Evolutionary conservation across 2,888 invertebrate species (phyloP).

Genomic region (Gastracanthus pulcherrimus): DNA sequence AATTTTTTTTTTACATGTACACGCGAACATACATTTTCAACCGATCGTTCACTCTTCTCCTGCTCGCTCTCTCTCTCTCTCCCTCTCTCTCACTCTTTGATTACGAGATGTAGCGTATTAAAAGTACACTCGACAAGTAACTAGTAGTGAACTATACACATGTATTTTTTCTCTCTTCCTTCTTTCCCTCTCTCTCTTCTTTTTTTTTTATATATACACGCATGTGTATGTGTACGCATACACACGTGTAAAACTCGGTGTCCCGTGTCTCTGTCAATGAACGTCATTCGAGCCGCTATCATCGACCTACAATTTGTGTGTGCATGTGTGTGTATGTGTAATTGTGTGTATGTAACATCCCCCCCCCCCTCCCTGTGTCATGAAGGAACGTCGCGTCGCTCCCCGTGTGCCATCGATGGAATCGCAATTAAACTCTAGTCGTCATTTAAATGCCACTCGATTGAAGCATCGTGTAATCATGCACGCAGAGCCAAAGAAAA

Average conservation of each 20-base stretch:
- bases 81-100: constrained; percentile 51
- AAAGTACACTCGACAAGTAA: constrained; percentile 59
- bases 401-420: constrained; percentile 3
- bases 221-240: constrained; percentile 49
- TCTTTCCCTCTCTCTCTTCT: too few relatives aligned
- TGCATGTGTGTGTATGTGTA: too few relatives aligned
- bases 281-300: too few relatives aligned
- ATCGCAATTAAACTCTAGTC: constrained; percentile 26
- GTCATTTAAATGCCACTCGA: constrained; percentile 44
- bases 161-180: constrained; percentile 50
- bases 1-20: constrained; percentile 59
- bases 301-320: too few relatives aligned
- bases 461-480: too few relatives aligned
- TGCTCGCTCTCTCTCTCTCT: too few relatives aligned
- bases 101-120: constrained; percentile 55
- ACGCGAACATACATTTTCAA: constrained; percentile 56
- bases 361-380: too few relatives aligned
- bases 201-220: constrained; percentile 51
- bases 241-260: constrained; percentile 48
- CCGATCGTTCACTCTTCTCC: constrained; percentile 53
- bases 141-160: constrained; percentile 59
- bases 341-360: too few relatives aligned
- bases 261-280: constrained; percentile 45
- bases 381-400: constrained; percentile 18
- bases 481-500: too few relatives aligned